A percentile compares a stretch with the other conserved stretches of the same genome.
Conservation (phyloP, 2,113 vertebrate species). For the Rynchops niger region DNA sequence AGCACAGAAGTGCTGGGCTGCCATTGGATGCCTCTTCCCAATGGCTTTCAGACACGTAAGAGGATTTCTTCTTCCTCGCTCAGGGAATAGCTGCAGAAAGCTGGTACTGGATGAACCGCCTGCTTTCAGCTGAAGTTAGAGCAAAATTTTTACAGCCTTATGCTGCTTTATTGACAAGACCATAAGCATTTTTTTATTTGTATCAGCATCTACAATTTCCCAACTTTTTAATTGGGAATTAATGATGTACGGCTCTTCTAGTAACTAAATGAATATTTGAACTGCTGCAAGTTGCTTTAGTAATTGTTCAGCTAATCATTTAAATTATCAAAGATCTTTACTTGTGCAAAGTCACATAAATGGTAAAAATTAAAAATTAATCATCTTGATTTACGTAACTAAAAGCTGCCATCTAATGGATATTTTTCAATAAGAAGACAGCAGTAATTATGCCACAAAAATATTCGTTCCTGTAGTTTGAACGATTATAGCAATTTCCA, state of each 20-base stretch:
- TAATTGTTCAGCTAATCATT: constrained; percentile 92
- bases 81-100: neutral
- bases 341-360: constrained; percentile 83
- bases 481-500: constrained; percentile 99
- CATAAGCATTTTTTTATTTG: constrained; percentile 21
- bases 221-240: constrained; percentile 77
- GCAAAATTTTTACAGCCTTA: neutral
- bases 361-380: constrained; percentile 92
- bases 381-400: constrained; percentile 92
- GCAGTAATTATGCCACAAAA: constrained; percentile 93
- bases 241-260: constrained; percentile 73
- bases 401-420: constrained; percentile 90
- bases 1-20: neutral
- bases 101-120: neutral
- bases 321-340: constrained; percentile 93
- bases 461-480: constrained; percentile 92
- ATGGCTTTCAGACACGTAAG: neutral
- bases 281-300: constrained; percentile 77
- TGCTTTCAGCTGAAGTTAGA: neutral
- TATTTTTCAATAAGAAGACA: constrained; percentile 98
- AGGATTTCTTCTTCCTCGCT: neutral
- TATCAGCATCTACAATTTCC: constrained; percentile 55
- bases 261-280: constrained; percentile 79
- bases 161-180: constrained; percentile 20
- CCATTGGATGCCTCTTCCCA: neutral